Evolutionary conservation across 2,113 vertebrate genomes (phyloP), one percentile per base, ranked within the genome.

Genomic region (Terrapene triunguis): DNA sequence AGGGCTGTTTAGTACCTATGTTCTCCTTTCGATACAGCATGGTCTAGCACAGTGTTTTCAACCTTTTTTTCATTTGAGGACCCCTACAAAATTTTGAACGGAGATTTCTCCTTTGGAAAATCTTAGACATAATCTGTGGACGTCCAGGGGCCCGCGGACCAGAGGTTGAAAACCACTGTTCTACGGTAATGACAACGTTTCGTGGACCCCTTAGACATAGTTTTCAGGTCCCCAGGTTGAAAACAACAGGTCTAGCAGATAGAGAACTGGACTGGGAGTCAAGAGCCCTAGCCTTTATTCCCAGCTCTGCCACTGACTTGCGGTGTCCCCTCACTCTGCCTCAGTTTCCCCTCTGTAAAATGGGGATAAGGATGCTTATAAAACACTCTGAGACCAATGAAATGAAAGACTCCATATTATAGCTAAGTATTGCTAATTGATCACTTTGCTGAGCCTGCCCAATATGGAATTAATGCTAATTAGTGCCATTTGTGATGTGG

Each of bases 361-460:
- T 0, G 25, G 53, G 17, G 65, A 51, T 22, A n/a, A 0, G 2
- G 38, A 44, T 1, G 0, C 32, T 38, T 29, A 25, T 9, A 51
- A 27, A 51, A 29, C 3, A 21, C 14, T 50, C 25, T 25, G 42
- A 42, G 24, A 80, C 0, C 1, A 54, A 48, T 3, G 57, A 29
- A 57, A 47, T 32, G 44, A 54, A 54, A 74, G 54, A 2, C 38
- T 2, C 12, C 42, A 24, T 65, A 85, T 29, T 12, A 16, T 57
- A 69, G 57, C 3, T 38, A 6, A 19, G 51, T 35, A 7, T 27
- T 51, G 44, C 44, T 48, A 48, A 74, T 8, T 24, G 12, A 0
- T 21, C 50, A 29, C 35, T 47, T 12, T 80, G 35, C 84, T 80
- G 88, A 48, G 79, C 11, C 1, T 12, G 38, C 55, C 48, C 0